Conservation (phyloP, 2,888 invertebrate species). For the Peribatodes rhomboidaria region DNA sequence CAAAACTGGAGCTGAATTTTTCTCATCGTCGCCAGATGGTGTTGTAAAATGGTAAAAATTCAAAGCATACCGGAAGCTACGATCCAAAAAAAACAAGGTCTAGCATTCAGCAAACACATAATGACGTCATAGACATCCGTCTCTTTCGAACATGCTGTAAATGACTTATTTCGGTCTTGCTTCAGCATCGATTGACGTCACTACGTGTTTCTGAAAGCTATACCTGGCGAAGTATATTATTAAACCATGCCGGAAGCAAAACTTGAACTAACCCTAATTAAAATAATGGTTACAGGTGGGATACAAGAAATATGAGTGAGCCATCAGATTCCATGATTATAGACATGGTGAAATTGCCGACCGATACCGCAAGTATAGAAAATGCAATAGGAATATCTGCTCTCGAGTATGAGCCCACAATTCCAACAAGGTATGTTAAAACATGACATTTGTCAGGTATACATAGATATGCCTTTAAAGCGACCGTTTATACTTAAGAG, state of each 20-base stretch:
- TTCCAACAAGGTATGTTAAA: slow-evolving; percentile 88
- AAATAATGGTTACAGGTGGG: slow-evolving; percentile 87
- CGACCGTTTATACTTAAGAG: too few relatives aligned
- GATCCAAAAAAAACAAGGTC: too few relatives aligned
- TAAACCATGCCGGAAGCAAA: background rate
- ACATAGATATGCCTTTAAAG: too few relatives aligned
- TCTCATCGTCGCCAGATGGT: slow-evolving; percentile 97
- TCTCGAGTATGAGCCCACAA: slow-evolving; percentile 91
- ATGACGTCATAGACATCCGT: too few relatives aligned
- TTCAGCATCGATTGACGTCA: too few relatives aligned
- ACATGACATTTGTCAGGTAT: too few relatives aligned
- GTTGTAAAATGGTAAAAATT: slow-evolving; percentile 90
- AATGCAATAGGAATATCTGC: slow-evolving; percentile 89
- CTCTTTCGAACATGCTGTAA: too few relatives aligned
- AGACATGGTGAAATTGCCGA: slow-evolving; percentile 88
- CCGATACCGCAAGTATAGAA: slow-evolving; percentile 85
- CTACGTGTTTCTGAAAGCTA: too few relatives aligned
- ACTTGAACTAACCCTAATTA: background rate
- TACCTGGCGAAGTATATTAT: too few relatives aligned
- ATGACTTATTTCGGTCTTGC: too few relatives aligned
- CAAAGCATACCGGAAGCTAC: too few relatives aligned
- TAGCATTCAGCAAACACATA: too few relatives aligned
- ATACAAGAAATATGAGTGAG: slow-evolving; percentile 89
- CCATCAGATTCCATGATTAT: slow-evolving; percentile 90
- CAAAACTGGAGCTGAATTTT: slow-evolving; percentile 97